Conservation (phyloP, 2,888 invertebrate genomes). For the Mactromeris polynyma region DNA sequence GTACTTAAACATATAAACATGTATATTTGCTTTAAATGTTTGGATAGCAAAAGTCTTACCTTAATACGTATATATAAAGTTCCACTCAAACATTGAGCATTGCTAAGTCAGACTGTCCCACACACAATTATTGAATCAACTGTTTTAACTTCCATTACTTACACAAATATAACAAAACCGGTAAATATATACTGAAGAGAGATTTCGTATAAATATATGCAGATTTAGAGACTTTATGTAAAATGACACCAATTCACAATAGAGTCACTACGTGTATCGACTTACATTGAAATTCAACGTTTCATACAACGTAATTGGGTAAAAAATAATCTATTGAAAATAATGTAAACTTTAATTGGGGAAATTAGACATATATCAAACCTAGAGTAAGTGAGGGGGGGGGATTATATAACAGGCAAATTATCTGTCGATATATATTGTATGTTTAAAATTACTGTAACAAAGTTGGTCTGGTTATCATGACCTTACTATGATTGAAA, state of each 20-base stretch:
- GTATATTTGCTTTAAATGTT: background rate
- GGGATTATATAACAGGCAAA: too few relatives aligned
- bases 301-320: background rate
- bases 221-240: background rate
- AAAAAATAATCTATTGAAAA: background rate
- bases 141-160: background rate
- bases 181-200: background rate
- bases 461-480: too few relatives aligned
- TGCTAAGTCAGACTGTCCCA: background rate
- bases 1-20: background rate
- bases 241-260: background rate
- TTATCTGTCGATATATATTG: too few relatives aligned
- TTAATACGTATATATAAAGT: background rate
- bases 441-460: too few relatives aligned
- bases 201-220: background rate
- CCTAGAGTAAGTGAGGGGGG: too few relatives aligned
- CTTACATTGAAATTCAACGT: background rate
- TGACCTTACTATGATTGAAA: too few relatives aligned
- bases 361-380: background rate
- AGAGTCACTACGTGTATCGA: background rate
- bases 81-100: background rate
- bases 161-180: background rate
- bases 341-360: background rate
- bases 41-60: background rate
- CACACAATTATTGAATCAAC: background rate